Conservation (phyloP, 2,888 invertebrate species). For the Eurytoma californica region DNA sequence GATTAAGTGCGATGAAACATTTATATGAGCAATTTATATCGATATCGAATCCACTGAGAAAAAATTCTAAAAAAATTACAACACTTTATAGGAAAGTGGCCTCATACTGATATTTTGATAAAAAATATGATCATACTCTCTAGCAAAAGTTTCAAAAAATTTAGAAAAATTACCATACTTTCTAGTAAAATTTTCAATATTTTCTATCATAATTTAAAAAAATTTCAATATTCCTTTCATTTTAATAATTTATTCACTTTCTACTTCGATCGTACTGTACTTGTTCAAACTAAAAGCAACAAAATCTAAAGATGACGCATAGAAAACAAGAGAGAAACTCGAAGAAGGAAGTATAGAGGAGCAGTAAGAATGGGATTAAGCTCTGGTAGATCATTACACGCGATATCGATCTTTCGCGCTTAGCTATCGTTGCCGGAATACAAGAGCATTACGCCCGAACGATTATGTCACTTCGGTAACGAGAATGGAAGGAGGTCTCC, state of each 20-base stretch:
- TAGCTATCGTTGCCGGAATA: conserved; percentile 47
- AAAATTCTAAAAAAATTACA: too few species aligned
- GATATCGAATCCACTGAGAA: too few species aligned
- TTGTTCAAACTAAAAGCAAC: not conserved
- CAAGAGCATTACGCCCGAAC: conserved; percentile 63
- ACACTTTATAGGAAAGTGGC: too few species aligned
- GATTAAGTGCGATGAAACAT: too few species aligned
- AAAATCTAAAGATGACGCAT: not conserved
- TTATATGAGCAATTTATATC: too few species aligned
- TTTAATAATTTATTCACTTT: not conserved
- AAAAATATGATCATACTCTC: too few species aligned
- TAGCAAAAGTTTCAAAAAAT: too few species aligned
- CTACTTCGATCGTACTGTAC: conserved; percentile 28
- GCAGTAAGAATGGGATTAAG: conserved; percentile 37
- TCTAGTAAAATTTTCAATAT: too few species aligned
- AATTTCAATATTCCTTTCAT: too few species aligned
- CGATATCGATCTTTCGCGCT: conserved; percentile 54
- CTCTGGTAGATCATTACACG: conserved; percentile 54
- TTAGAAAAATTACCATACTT: too few species aligned
- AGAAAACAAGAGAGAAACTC: not conserved
- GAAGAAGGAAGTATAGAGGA: not conserved
- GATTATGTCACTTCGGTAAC: conserved; percentile 73
- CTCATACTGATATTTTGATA: too few species aligned
- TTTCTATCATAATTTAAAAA: too few species aligned
- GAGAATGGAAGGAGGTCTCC: conserved; percentile 68